A percentile compares a stretch with the other conserved stretches of the same genome.
phyloP scores from a whole-genome alignment of 1,140 invertebrate species.

The Drosophila sechellia region DNA sequence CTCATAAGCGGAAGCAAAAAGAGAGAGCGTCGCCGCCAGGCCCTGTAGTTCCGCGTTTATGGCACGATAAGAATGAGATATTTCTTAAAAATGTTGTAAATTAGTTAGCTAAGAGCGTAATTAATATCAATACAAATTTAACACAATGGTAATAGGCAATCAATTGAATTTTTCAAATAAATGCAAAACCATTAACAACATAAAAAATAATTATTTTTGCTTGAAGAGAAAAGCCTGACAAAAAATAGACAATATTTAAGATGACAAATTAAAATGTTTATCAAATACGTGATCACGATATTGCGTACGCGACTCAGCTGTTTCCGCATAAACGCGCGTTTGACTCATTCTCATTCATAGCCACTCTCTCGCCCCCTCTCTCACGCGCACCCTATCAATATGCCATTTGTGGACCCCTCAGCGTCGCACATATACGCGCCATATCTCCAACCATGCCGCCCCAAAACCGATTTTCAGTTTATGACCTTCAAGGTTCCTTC shows the following conservation, averaged over 20 bases:
- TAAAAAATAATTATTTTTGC: too few species aligned
- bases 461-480: constrained; percentile 81
- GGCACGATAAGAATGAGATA: background rate
- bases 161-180: too few species aligned
- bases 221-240: too few species aligned
- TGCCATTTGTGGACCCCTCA: constrained; percentile 11
- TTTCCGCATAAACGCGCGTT: constrained; percentile 20
- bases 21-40: constrained; percentile 8
- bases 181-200: too few species aligned
- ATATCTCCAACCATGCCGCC: constrained; percentile 54
- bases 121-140: too few species aligned
- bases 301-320: background rate
- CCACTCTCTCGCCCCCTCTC: background rate
- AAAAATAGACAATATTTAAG: too few species aligned
- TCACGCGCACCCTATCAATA: background rate
- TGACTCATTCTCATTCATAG: background rate
- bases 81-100: background rate
- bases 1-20: constrained; percentile 10
- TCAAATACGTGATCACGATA: background rate
- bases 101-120: too few species aligned
- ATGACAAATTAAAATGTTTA: background rate
- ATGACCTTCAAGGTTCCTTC: constrained; percentile 85
- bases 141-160: too few species aligned
- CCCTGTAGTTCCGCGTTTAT: constrained; percentile 25
- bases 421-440: constrained; percentile 17